A percentile compares a stretch with the other conserved stretches of the same genome.
phyloP scores from a whole-genome alignment of 2,888 invertebrate species.

The Choristoneura rosaceana region DNA sequence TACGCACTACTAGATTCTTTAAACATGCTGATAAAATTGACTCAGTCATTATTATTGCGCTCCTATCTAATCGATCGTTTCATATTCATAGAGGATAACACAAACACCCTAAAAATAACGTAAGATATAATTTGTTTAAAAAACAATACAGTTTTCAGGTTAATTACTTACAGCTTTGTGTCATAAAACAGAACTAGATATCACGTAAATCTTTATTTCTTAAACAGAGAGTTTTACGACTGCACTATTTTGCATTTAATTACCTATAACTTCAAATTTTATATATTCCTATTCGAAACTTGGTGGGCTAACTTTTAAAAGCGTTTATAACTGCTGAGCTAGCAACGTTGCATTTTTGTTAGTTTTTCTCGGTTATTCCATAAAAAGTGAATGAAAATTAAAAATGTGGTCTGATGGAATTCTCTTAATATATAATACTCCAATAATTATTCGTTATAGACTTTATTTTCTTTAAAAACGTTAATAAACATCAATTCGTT shows the following conservation, averaged over 20 bases:
- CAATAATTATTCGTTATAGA: too few species aligned
- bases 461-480: too few species aligned
- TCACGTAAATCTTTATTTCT: neutral
- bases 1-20: neutral
- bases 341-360: too few species aligned
- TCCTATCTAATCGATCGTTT: neutral
- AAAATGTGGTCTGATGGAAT: too few species aligned
- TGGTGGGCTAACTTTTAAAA: neutral
- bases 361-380: too few species aligned
- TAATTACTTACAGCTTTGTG: slow-evolving; percentile 11
- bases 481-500: too few species aligned
- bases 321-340: too few species aligned
- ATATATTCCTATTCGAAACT: neutral
- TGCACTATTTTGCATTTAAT: slow-evolving; percentile 1
- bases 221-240: neutral
- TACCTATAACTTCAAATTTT: neutral
- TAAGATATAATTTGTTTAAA: neutral
- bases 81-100: neutral
- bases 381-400: too few species aligned
- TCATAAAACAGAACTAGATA: slow-evolving; percentile 8
- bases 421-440: too few species aligned
- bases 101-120: neutral
- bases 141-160: slow-evolving; percentile 12
- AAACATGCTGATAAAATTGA: neutral
- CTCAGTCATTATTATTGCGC: neutral